Percentiles rank a stretch among this genome's conserved stretches.
phyloP scores from a whole-genome alignment of 2,113 vertebrate genomes.

The Pygoscelis antarcticus region DNA sequence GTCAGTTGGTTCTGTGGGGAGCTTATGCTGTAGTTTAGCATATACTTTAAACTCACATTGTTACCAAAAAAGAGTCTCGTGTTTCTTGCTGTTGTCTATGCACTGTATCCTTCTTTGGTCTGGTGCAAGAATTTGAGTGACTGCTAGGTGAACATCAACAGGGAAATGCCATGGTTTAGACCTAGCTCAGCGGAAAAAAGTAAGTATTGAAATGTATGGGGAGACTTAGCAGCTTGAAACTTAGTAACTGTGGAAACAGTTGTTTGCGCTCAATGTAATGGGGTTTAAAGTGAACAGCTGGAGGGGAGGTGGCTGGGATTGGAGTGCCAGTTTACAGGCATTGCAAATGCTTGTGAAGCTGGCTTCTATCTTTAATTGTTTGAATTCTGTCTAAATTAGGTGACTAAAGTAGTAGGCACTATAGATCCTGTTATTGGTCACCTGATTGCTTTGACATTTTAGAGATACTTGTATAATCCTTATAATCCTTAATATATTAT shows the following conservation, averaged over 20 bases:
- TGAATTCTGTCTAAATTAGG: not conserved
- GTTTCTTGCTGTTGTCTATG: not conserved
- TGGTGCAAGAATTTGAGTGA: not conserved
- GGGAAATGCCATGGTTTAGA: not conserved
- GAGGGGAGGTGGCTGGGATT: not conserved
- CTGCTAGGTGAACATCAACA: not conserved
- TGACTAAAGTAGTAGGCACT: not conserved
- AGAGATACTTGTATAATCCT: not conserved
- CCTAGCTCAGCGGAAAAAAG: not conserved
- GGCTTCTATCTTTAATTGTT: not conserved
- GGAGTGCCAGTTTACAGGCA: not conserved
- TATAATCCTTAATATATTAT: not conserved
- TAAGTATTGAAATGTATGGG: not conserved
- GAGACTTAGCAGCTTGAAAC: not conserved
- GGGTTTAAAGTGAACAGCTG: not conserved
- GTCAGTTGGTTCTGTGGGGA: not conserved
- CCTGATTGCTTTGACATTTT: not conserved
- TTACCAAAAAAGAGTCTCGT: not conserved
- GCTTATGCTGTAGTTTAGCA: not conserved
- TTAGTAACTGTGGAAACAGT: not conserved
- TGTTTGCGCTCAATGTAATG: fast-evolving
- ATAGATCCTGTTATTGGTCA: not conserved
- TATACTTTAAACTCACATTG: not conserved
- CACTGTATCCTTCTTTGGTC: not conserved
- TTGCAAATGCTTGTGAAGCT: not conserved